A percentile compares a stretch with the other conserved stretches of the same genome.
These are phyloP conservation scores for Macrotis lagotis DNA, from an alignment of 2,113 vertebrate genomes.

Conservation along the genomic window DNA sequence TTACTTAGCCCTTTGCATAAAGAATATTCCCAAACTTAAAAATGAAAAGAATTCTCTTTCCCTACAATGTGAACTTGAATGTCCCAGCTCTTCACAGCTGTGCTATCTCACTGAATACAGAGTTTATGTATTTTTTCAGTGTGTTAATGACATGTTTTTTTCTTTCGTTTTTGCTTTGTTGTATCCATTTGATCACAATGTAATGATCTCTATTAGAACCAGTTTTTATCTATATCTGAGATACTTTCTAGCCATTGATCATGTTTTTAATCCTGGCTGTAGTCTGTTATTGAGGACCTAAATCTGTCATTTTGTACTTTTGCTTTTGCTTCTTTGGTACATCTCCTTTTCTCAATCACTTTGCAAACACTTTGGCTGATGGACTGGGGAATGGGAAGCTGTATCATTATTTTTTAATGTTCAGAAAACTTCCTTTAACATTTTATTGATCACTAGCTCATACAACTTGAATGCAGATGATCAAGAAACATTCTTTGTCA, in stretches of 20 bases:
- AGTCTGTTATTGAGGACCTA: neutral
- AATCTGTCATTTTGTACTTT: neutral
- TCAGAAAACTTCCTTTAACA: neutral
- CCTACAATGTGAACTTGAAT: rapidly evolving
- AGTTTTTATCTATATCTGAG: slow-evolving; percentile 35
- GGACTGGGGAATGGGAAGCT: neutral
- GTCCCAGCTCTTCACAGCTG: neutral
- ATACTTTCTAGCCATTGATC: slow-evolving; percentile 39
- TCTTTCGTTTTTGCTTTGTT: neutral
- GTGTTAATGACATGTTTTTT: neutral
- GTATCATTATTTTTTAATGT: neutral
- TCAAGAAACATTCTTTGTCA: neutral
- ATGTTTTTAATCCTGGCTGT: neutral
- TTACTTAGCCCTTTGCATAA: neutral
- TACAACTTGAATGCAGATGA: neutral
- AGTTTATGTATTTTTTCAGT: neutral
- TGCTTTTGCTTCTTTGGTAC: neutral
- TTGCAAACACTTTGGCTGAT: neutral
- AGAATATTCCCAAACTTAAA: neutral
- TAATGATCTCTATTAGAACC: neutral
- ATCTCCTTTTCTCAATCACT: neutral
- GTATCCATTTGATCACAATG: neutral
- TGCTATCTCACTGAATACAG: neutral
- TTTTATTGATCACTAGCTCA: neutral
- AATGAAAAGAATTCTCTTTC: neutral